These are phyloP conservation scores for Ophion costatus DNA, from an alignment of 2,888 invertebrate genomes.

Conservation along the genomic window DNA sequence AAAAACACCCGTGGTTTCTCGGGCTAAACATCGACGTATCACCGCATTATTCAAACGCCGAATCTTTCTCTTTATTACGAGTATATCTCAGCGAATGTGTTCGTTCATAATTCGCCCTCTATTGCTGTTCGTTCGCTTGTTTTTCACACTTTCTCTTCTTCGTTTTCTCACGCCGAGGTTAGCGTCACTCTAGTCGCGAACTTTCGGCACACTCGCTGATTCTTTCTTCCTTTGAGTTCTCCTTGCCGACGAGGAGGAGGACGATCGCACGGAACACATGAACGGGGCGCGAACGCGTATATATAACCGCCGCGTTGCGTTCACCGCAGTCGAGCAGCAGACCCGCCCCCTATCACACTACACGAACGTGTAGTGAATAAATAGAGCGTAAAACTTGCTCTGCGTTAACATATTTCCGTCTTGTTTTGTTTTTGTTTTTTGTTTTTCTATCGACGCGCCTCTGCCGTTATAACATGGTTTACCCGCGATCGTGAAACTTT, in stretches of 20 bases:
- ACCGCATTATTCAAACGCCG: slow-evolving; percentile 4
- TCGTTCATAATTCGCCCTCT: not conserved
- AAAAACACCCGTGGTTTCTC: slow-evolving; percentile 22
- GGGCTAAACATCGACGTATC: slow-evolving; percentile 11
- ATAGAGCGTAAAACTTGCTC: slow-evolving; percentile 82
- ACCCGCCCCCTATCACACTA: slow-evolving; percentile 81
- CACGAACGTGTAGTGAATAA: slow-evolving; percentile 82
- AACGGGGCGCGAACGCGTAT: slow-evolving; percentile 29
- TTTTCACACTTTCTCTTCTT: not conserved
- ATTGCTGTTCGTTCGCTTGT: not conserved
- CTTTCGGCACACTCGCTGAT: not conserved
- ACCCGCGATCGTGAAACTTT: not conserved
- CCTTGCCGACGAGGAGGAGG: not conserved
- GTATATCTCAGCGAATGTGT: not conserved
- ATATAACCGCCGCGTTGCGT: slow-evolving; percentile 35
- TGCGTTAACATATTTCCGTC: slow-evolving; percentile 79
- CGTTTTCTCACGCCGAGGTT: not conserved
- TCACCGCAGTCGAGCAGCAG: slow-evolving; percentile 70
- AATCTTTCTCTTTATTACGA: not conserved
- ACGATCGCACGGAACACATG: slow-evolving; percentile 24
- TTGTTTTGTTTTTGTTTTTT: not conserved
- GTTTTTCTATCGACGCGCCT: not conserved
- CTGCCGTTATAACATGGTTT: not conserved
- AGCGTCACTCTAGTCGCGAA: not conserved
- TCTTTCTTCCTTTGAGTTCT: not conserved